These are phyloP conservation scores for Mohoua ochrocephala DNA, from an alignment of 2,113 vertebrate species.

Conservation along the genomic window DNA sequence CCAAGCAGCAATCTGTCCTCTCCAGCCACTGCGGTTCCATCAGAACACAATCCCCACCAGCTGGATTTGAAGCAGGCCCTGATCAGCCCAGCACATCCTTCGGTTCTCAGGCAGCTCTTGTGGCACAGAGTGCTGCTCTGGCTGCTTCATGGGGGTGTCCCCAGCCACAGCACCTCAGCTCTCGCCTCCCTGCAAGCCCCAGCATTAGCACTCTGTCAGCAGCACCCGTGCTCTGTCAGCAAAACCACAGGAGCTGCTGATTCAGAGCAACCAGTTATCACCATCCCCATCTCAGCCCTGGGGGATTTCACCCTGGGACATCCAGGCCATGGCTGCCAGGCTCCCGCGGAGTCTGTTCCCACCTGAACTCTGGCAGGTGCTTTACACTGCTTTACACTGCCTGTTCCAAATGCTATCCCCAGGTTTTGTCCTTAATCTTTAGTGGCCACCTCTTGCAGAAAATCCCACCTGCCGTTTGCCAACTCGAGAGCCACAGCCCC, in stretches of 20 bases:
- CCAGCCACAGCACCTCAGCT: background rate
- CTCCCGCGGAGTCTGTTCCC: background rate
- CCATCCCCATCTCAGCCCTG: background rate
- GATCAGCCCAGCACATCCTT: background rate
- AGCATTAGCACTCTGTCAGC: background rate
- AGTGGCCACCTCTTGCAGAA: background rate
- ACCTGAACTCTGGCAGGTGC: background rate
- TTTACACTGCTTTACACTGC: background rate
- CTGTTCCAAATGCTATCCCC: fast-evolving
- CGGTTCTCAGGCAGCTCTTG: background rate
- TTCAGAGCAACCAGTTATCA: background rate
- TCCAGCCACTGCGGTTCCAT: fast-evolving
- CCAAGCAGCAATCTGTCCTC: background rate
- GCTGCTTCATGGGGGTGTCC: background rate
- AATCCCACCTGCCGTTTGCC: background rate
- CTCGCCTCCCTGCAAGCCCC: background rate
- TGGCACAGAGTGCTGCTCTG: background rate
- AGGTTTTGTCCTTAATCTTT: background rate
- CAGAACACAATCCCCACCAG: background rate
- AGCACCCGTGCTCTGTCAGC: background rate
- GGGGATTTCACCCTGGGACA: background rate
- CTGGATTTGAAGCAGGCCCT: background rate
- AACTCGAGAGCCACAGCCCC: background rate
- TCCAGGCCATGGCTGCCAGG: background rate
- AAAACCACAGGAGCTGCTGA: background rate